Percentiles rank a stretch among this genome's conserved stretches.
Evolutionary conservation across 1,140 invertebrate species (phyloP).

Genomic region (Ericerus pela): DNA sequence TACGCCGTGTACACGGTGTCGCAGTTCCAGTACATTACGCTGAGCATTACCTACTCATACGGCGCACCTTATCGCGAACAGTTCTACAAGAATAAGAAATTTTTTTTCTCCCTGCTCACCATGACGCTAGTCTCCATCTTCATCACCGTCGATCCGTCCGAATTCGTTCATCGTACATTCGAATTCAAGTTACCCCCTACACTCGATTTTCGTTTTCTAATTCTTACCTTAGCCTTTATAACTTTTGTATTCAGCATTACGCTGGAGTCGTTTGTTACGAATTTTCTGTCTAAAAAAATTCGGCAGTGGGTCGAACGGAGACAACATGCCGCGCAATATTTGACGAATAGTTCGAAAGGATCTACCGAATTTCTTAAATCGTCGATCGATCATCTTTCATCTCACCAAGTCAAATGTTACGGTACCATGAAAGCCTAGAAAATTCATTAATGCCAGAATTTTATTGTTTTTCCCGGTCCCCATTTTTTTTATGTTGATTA

Average conservation of each 20-base stretch:
- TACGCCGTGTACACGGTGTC: slow-evolving; percentile 74
- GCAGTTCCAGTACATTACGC: slow-evolving; percentile 82
- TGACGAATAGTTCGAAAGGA: neutral
- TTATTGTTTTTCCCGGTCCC: too few relatives aligned
- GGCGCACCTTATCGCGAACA: slow-evolving; percentile 76
- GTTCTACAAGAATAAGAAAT: slow-evolving; percentile 59
- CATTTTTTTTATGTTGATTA: too few relatives aligned
- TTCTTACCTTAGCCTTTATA: slow-evolving; percentile 37
- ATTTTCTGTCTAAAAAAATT: neutral
- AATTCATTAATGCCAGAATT: too few relatives aligned
- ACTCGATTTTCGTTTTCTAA: slow-evolving; percentile 42
- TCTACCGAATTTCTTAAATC: neutral
- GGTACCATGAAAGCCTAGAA: neutral
- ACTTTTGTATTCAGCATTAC: neutral
- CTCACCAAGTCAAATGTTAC: neutral
- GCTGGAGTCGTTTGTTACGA: neutral
- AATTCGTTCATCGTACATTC: slow-evolving; percentile 43
- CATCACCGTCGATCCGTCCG: slow-evolving; percentile 48
- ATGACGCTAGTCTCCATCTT: slow-evolving; percentile 48
- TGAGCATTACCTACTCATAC: slow-evolving; percentile 78
- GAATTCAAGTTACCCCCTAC: slow-evolving; percentile 50
- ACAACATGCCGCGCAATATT: neutral
- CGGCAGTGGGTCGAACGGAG: neutral
- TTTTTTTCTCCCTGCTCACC: slow-evolving; percentile 45
- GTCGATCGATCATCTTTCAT: neutral